Conservation (phyloP, 2,888 invertebrate species). For the Aporophyla lueneburgensis region DNA sequence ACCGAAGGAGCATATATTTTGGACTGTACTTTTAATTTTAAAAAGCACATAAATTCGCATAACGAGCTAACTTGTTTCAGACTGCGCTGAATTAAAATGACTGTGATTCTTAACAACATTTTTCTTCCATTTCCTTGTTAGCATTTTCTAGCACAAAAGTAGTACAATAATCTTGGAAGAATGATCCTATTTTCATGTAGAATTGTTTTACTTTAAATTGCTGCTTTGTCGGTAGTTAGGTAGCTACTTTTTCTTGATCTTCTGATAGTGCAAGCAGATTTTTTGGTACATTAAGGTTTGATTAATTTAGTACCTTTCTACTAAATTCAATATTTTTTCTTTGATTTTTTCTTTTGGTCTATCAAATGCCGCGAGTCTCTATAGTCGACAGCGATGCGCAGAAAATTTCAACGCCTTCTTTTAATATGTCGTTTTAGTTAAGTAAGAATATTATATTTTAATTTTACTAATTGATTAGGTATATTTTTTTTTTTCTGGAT, state of each 20-base stretch:
- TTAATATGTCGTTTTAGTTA: neutral
- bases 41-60: conserved; percentile 56
- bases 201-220: conserved; percentile 12
- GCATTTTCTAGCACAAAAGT: conserved; percentile 35
- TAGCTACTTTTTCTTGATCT: neutral
- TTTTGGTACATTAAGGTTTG: neutral
- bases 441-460: neutral
- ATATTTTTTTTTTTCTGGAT: no score
- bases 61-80: conserved; percentile 57
- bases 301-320: neutral
- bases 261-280: neutral
- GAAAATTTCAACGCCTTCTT: neutral
- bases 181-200: conserved; percentile 26
- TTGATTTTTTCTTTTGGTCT: neutral
- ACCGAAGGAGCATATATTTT: conserved; percentile 34
- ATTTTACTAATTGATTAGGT: neutral
- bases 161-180: conserved; percentile 13
- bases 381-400: no score
- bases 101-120: conserved; percentile 33
- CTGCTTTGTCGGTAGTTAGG: neutral
- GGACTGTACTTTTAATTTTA: conserved; percentile 58
- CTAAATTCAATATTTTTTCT: no score
- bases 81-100: conserved; percentile 36
- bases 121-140: conserved; percentile 42
- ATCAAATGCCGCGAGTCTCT: neutral